A percentile compares a stretch with the other conserved stretches of the same genome.
These are phyloP conservation scores for Bibio marci DNA, from an alignment of 2,888 invertebrate species.

Conservation along the genomic window DNA sequence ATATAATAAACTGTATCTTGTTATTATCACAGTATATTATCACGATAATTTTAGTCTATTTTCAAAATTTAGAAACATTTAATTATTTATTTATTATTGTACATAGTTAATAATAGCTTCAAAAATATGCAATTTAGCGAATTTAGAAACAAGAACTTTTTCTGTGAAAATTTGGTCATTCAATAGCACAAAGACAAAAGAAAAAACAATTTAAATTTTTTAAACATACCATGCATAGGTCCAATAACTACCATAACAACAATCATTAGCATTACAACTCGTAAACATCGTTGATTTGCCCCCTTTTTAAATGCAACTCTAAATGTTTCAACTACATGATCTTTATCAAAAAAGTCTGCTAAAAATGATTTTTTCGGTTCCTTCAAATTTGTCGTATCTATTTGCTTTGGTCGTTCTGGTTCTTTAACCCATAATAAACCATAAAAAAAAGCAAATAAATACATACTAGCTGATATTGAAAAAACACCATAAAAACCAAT, in stretches of 20 bases:
- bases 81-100: no score
- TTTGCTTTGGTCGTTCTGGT: conserved; percentile 22
- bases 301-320: conserved; percentile 65
- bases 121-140: no score
- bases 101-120: no score
- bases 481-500: conserved; percentile 74
- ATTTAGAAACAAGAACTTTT: no score
- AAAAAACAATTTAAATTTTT: no score
- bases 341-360: conserved; percentile 54
- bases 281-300: conserved; percentile 50
- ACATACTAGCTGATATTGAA: conserved; percentile 55
- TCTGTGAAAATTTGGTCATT: no score
- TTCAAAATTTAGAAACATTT: no score
- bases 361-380: conserved; percentile 13
- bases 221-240: conserved; percentile 59
- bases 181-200: no score
- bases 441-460: conserved; percentile 56
- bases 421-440: conserved; percentile 57
- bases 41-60: no score
- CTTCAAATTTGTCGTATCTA: background rate
- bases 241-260: conserved; percentile 74
- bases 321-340: conserved; percentile 60
- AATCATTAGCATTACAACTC: conserved; percentile 61
- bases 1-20: no score
- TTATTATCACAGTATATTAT: no score